Base-by-base conservation (phyloP, 2,888 invertebrate genomes). In the Megastigmus dorsalis region DNA sequence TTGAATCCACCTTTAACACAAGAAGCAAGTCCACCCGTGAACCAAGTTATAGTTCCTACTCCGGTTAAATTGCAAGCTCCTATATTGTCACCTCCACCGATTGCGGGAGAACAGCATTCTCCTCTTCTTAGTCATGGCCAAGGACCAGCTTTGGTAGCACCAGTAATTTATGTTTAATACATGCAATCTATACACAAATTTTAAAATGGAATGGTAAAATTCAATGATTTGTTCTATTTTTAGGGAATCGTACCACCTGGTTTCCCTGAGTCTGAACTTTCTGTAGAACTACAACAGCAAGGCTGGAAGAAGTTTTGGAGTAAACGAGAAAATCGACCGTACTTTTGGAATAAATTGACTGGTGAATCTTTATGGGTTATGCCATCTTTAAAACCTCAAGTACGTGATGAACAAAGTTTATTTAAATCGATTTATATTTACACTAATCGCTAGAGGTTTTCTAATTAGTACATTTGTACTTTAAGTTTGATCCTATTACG, bases 261-360 rank as follows among this genome's bases (percentile, higher is more conserved):
- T 38, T 82, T 82, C 52, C 89, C 82, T 79, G 83, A 88, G 5
- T 89, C 88, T n/a, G 89, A 89, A 83, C 88, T 94, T 62, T 93
- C 93, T 3, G 89, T 90, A 13, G 94, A 94, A 84, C 88, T 95
- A 55, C 89, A 93, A 6, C 95, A 95, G 84, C 96, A 96, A 85
- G 98, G 98, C 4, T 98, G 98, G 98, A 92, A 97, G 76, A 97
- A 96, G 83, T 97, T 95, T 88, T 98, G 98, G 98, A 98, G 97
- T 20, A 96, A 97, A 85, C 90, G 98, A 67, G 98, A 98, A 88
- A 97, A 95, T 85, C 91, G 98, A 30, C 97, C 97, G 1, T 98
- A 98, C 88, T 98, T 95, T 89, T 98, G 97, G 95, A 98, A 98
- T 88, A 97, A 97, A 89, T 89, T 95, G 26, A 97, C 97, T 0